Evolutionary conservation across 2,113 vertebrate genomes (phyloP), one percentile per base, ranked within the genome.

Genomic region (Toxostoma redivivum): DNA sequence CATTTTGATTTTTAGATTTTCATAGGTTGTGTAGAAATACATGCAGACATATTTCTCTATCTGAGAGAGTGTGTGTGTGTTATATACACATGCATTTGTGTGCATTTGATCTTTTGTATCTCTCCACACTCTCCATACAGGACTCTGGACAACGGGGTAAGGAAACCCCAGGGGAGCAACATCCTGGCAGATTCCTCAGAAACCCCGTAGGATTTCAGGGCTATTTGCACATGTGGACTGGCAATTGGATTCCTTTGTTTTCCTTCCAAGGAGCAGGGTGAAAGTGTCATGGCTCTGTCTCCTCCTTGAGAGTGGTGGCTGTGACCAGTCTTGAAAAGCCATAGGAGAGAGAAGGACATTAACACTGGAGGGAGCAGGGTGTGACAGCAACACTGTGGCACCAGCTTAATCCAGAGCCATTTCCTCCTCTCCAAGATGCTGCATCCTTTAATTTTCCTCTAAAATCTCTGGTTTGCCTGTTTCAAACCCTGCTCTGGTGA

Each of bases 401-500:
- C 37, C 4, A 0, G 44, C 76, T 51, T 5, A 3, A 56, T 19
- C 45, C 40, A 51, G 35, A 92, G 35, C 30, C 11, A 6, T 10
- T 51, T 47, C 54, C 50, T 78, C 33, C 73, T 47, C 37, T 23
- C 64, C 5, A 11, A 31, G 45, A 7, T 3, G 0, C 27, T 47
- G 50, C 44, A 60, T 33, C 70, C 45, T 86, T 78, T 31, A 2
- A 10, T 40, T 60, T 71, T 35, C 33, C 44, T 94, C 93, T 85
- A 1, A 80, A 98, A 85, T 53, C 98, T 38, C 95, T 98, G n/a
- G 48, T 97, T 71, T 79, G 73, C 94, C 44, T 92, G 80, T 2
- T 86, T 97, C 80, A 80, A 93, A 33, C 93, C 71, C 87, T 95
- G 8, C 48, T 92, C 42, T 58, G 94, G 15, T 96, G 97, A 16